Evolutionary conservation across 2,113 vertebrate species (phyloP).

Genomic region (Engraulis encrasicolus): DNA sequence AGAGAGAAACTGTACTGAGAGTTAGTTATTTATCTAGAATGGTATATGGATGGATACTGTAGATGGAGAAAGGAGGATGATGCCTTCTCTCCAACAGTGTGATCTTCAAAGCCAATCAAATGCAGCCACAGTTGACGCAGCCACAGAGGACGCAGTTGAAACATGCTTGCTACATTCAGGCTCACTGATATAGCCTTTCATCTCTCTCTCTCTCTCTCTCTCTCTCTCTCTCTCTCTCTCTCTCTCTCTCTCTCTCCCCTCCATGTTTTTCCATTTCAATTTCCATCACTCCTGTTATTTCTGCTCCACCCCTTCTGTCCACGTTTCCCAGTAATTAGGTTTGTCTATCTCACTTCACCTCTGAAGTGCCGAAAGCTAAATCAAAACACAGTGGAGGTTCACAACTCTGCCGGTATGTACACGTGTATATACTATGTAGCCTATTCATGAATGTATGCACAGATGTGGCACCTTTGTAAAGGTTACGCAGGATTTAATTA

Average conservation of each 20-base stretch:
- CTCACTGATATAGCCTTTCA: slow-evolving; percentile 43
- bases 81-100: slow-evolving; percentile 40
- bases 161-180: slow-evolving; percentile 47
- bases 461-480: slow-evolving; percentile 36
- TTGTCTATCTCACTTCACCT: neutral
- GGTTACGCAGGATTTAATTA: slow-evolving; percentile 49
- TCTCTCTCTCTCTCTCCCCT: neutral
- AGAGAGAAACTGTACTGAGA: neutral
- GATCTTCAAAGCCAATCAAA: slow-evolving; percentile 53
- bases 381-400: neutral
- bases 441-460: too few relatives aligned
- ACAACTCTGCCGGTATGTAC: neutral
- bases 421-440: too few relatives aligned
- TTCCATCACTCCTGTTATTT: slow-evolving; percentile 3
- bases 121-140: slow-evolving; percentile 7
- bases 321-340: neutral
- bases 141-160: slow-evolving; percentile 43
- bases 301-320: slow-evolving; percentile 7
- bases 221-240: slow-evolving; percentile 20
- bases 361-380: neutral
- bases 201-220: slow-evolving; percentile 42
- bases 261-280: slow-evolving; percentile 18
- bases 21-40: slow-evolving; percentile 24
- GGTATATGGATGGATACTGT: slow-evolving; percentile 32
- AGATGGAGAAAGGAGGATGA: slow-evolving; percentile 41